Percentiles rank a stretch among this genome's conserved stretches.
These are phyloP conservation scores for Pachydiplax longipennis DNA, from an alignment of 2,888 invertebrate genomes.

Conservation along the genomic window DNA sequence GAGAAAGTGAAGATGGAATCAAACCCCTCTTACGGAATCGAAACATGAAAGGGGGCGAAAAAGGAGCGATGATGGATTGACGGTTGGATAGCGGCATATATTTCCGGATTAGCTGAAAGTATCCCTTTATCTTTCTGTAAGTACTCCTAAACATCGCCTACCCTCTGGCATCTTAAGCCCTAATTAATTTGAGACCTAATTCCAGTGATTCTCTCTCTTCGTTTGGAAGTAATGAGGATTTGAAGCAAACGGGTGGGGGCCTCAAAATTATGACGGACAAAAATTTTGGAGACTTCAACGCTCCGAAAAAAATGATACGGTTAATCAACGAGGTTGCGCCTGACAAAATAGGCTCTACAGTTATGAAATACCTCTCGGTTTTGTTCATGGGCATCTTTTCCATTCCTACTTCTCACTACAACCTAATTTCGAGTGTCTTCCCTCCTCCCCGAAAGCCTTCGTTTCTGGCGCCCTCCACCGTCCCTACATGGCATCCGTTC, in stretches of 20 bases:
- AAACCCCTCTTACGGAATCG: not conserved
- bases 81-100: no score
- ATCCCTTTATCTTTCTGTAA: no score
- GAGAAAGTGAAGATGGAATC: not conserved
- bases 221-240: no score
- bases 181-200: no score
- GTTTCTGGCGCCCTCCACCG: not conserved
- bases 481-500: slow-evolving; percentile 36
- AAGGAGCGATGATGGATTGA: no score
- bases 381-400: not conserved
- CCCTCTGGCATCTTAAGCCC: no score
- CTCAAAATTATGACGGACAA: no score
- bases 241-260: no score
- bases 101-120: no score
- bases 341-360: not conserved
- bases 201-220: no score
- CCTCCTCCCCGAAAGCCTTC: not conserved
- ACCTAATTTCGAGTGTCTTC: not conserved
- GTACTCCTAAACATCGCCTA: no score
- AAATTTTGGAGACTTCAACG: not conserved
- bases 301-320: not conserved
- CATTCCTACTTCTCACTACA: not conserved
- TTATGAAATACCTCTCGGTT: not conserved
- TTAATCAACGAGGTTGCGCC: not conserved
- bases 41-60: not conserved